Conservation (phyloP, 2,888 invertebrate species). For the Calameuta filiformis region DNA sequence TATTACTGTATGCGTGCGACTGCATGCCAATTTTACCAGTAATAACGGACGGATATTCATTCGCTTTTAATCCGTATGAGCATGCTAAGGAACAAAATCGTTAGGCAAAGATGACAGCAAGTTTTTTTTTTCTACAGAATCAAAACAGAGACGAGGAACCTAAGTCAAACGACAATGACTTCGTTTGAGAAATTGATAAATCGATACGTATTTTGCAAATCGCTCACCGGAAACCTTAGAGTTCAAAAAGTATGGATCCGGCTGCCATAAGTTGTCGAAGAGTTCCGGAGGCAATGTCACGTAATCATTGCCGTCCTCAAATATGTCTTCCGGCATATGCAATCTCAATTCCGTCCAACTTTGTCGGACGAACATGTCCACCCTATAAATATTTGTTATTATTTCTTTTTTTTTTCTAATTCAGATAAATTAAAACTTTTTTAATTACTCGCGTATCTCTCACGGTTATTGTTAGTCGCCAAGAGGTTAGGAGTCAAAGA, state of each 20-base stretch:
- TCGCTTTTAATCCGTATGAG: constrained; percentile 4
- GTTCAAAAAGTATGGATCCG: constrained; percentile 86
- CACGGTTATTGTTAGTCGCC: neutral
- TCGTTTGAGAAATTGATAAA: constrained; percentile 1
- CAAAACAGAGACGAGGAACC: neutral
- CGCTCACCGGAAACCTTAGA: constrained; percentile 83
- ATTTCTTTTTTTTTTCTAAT: neutral
- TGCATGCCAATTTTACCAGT: neutral
- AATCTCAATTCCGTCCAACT: constrained; percentile 84
- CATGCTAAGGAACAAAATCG: neutral
- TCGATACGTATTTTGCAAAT: constrained; percentile 2
- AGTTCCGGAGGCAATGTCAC: constrained; percentile 83
- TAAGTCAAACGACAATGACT: neutral
- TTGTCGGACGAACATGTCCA: constrained; percentile 87
- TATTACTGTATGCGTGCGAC: neutral
- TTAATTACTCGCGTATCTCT: neutral
- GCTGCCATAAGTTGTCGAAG: constrained; percentile 89
- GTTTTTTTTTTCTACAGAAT: neutral
- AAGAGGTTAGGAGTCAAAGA: neutral
- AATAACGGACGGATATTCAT: neutral
- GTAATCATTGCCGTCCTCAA: constrained; percentile 84
- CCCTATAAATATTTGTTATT: constrained; percentile 66
- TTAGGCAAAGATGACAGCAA: neutral
- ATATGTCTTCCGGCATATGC: constrained; percentile 80
- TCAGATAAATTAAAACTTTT: neutral